Base-by-base conservation (phyloP, 2,797 vertebrate genomes). In the Crax fasciolata region DNA sequence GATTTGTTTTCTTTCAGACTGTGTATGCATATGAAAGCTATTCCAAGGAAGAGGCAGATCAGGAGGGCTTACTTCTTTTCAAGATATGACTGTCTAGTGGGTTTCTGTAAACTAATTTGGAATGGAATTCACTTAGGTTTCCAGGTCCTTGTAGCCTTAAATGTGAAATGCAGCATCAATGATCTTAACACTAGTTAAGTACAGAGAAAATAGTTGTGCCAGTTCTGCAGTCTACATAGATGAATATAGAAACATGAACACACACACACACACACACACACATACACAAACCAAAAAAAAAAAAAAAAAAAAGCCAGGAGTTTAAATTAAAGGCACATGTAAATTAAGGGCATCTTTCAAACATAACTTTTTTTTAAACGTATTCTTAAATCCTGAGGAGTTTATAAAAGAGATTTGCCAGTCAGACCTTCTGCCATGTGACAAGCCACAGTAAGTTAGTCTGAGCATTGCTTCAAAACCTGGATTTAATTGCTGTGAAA, bases 1-100 rank as follows among this genome's bases (percentile, higher is more conserved):
- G 77, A 72, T 93, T 81, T 91, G 61, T 90, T 90, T 89, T 85
- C 25, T 55, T 94, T 91, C 38, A 68, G 57, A 44, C 5, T 80
- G n/a, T 54, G 41, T 68, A 55, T 52, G 38, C 13, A 30, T 66
- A 83, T 13, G 28, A 92, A 83, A 84, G 24, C 11, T 85, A 35
- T 71, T 89, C 52, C 65, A 84, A 82, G 83, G 65, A 91, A 84
- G 8, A 71, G 24, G 82, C 2, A 4, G 23, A 43, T 8, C 39
- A 35, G 13, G 28, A 93, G 41, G 73, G 8, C 49, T 90, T 93
- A 28, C 27, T 78, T 71, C 62, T 75, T 81, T 79, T 75, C 49
- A 61, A 3, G 54, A 55, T 48, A 58, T 41, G 23, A 28, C 41
- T 38, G 9, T 51, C 57, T 65, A 41, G 82, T 12, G 12, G 15